These are phyloP conservation scores for Myathropa florea DNA, from an alignment of 2,888 invertebrate species.

Conservation along the genomic window DNA sequence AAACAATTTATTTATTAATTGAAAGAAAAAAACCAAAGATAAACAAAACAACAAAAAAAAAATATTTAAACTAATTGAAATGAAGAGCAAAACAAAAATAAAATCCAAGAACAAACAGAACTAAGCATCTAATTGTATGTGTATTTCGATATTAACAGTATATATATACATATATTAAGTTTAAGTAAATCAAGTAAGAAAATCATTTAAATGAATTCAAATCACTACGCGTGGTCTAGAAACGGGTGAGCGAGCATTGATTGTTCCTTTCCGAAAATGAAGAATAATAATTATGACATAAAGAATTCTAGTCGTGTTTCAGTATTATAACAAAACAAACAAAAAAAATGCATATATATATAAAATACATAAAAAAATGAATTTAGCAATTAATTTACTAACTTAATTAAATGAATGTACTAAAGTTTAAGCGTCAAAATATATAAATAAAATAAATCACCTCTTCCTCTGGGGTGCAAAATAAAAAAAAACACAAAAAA, in stretches of 20 bases:
- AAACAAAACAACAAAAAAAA: constrained; percentile 31
- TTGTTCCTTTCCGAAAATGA: constrained; percentile 30
- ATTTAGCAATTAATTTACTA: constrained; percentile 65
- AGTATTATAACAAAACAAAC: constrained; percentile 63
- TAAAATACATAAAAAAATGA: constrained; percentile 29
- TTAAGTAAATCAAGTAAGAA: constrained; percentile 42
- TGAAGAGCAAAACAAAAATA: background rate
- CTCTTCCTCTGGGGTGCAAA: background rate
- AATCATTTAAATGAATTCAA: constrained; percentile 37
- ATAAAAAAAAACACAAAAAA: background rate
- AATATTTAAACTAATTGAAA: constrained; percentile 58
- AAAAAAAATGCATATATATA: constrained; percentile 17
- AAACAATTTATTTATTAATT: constrained; percentile 70
- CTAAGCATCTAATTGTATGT: constrained; percentile 61
- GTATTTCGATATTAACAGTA: constrained; percentile 62
- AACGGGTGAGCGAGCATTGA: background rate
- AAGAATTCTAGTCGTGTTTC: constrained; percentile 70
- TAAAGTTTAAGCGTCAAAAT: constrained; percentile 67
- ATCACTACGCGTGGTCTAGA: constrained; percentile 53
- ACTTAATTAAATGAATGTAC: constrained; percentile 68
- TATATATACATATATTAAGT: too few relatives aligned
- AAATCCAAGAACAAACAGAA: constrained; percentile 15
- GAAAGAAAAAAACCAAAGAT: constrained; percentile 60
- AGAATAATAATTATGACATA: constrained; percentile 57
- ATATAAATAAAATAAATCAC: constrained; percentile 32